Evolutionary conservation across 1,140 invertebrate species (phyloP), one percentile per base, ranked within the genome.

Genomic region (Drusus annulatus): DNA sequence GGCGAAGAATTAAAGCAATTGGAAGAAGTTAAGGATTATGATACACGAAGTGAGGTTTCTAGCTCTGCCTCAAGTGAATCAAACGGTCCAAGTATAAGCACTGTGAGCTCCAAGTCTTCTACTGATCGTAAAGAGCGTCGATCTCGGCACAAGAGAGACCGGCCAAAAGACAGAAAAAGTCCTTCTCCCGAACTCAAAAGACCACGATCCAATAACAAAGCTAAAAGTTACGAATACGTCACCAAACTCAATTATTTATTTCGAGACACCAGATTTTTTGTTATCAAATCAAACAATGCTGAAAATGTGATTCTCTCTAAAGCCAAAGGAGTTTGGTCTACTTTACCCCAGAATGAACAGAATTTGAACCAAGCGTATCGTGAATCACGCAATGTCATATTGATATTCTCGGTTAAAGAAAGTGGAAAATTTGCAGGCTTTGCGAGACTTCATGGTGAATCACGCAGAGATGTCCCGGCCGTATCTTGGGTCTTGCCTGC

Each of bases 331-430:
- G 98, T 99, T 3, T 99, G 98, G 98, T 98, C 98, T 10, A 99
- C 98, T 6, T 92, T 98, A 74, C 97, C 97, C 16, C 97, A 98
- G 88, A 99, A 99, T 90, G 98, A 99, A 91, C 93, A 95, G 1
- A 98, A 98, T 89, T 91, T 99, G 23, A 99, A 98, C 89, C 95
- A 97, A 90, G 98, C 98, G 1, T 98, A 95, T 85, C 93, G 93
- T 85, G 96, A 98, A 87, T 95, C 95, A 73, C 92, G 96, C 85
- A 99, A 99, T 91, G 97, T 99, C 3, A 92, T 99, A 79, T 90
- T 99, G 25, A 95, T 99, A 85, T 99, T 98, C 91, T 99, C 97
- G 63, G 97, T 99, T 0, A 98, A 98, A 89, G 98, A 99, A 90
- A 98, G 97, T 90, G 98, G 98, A 80, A 97, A 97, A 86, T 95